Evolutionary conservation across 2,888 invertebrate genomes (phyloP).

Genomic region (Sinopyrophorus schimmeli): DNA sequence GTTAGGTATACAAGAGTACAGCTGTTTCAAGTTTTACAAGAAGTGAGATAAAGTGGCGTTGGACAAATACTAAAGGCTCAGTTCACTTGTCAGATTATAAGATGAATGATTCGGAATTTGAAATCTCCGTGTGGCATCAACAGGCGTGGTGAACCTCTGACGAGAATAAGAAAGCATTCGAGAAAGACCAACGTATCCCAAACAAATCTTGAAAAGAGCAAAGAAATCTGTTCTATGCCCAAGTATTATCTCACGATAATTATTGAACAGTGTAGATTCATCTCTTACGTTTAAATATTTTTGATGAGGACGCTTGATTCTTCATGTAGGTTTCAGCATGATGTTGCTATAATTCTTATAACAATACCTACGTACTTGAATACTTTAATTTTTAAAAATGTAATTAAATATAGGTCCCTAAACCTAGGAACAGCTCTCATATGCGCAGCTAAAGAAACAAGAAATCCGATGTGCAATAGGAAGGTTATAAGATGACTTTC

Average conservation of each 20-base stretch:
- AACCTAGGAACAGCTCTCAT: too few species aligned
- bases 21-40: conserved; percentile 34
- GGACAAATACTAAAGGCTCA: conserved; percentile 45
- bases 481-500: too few species aligned
- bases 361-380: too few species aligned
- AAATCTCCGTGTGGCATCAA: conserved; percentile 47
- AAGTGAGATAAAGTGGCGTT: conserved; percentile 34
- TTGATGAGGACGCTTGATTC: conserved; percentile 29
- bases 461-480: too few species aligned
- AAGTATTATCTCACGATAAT: conserved; percentile 36
- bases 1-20: conserved; percentile 29
- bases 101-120: conserved; percentile 59
- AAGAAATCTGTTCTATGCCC: conserved; percentile 26
- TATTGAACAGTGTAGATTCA: conserved; percentile 36
- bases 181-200: conserved; percentile 21
- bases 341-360: conserved; percentile 20
- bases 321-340: conserved; percentile 21
- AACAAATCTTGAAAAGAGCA: conserved; percentile 9
- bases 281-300: conserved; percentile 35
- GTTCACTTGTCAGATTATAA: conserved; percentile 58
- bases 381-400: too few species aligned
- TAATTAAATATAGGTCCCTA: too few species aligned
- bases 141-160: conserved; percentile 34
- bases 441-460: too few species aligned
- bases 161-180: conserved; percentile 21